A percentile compares a stretch with the other conserved stretches of the same genome.
Evolutionary conservation across 2,797 vertebrate species (phyloP).

Genomic region (Simalia tracyae): DNA sequence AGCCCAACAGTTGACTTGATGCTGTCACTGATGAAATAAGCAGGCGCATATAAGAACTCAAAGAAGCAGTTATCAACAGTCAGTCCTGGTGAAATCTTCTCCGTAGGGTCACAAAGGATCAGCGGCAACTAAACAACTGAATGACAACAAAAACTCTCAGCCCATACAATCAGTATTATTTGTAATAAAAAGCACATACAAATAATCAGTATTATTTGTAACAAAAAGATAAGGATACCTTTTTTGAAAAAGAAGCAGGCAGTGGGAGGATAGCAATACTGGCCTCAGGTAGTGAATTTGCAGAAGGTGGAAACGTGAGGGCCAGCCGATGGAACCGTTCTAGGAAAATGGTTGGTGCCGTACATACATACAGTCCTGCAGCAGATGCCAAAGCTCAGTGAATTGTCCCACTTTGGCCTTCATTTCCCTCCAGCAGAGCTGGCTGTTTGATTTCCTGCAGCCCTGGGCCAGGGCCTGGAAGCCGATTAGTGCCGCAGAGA

Average conservation of each 20-base stretch:
- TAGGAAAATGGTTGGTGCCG: too few relatives aligned
- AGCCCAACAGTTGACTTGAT: background rate
- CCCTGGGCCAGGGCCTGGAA: background rate
- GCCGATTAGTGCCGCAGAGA: background rate
- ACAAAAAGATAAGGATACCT: background rate
- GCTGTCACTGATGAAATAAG: background rate
- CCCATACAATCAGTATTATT: background rate
- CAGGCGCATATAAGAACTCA: background rate
- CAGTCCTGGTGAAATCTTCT: too few relatives aligned
- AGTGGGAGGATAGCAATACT: background rate
- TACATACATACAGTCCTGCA: background rate
- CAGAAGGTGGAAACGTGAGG: background rate
- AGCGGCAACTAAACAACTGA: background rate
- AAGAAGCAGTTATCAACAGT: background rate
- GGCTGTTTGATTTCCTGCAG: too few relatives aligned
- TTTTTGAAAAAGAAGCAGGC: background rate
- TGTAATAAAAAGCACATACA: background rate
- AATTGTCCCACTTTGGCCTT: background rate
- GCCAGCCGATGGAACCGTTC: too few relatives aligned
- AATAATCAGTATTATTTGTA: background rate
- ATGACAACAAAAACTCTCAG: background rate
- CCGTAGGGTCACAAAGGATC: background rate
- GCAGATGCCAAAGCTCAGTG: too few relatives aligned
- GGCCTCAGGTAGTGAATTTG: background rate
- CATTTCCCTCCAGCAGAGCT: background rate